Evolutionary conservation across 1,140 invertebrate genomes (phyloP), one percentile per base, ranked within the genome.

Genomic region (Ruditapes philippinarum): DNA sequence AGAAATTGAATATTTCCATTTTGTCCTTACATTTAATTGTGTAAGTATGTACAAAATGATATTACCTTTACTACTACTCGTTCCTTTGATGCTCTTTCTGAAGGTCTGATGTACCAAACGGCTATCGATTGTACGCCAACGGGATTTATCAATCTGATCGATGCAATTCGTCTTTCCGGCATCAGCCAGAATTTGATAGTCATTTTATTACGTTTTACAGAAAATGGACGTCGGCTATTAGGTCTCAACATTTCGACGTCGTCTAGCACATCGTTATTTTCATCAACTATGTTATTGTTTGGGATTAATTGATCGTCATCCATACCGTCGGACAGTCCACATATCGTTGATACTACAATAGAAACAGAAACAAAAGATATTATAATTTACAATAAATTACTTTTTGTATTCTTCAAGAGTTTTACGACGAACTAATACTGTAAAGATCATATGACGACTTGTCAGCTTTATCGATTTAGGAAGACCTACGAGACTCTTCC

Each of bases 111-210:
- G 22, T 73, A 73, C 38, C 68, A 40, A 3, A 73, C 68, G 3
- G 74, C 54, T 2, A 78, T 51, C 9, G n/a, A 51, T 9, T 51
- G 33, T 19, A 78, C 74, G 31, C 54, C 54, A 3, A 22, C 25
- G 5, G 74, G 42, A 11, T 49, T 78, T 7, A 57, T 49, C 14
- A 78, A 57, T 11, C 45, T 7, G 19, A 78, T 22, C 11, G 74
- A 78, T 57, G 11, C 74, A 28, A 78, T 4, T 28, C 33, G 42
- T n/a, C 51, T 45, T 3, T 3, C 49, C 0, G 74, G 74, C 74
- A 78, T 78, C 38, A 78, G 54, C 74, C 74, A 78, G 19, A 76
- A 7, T 40, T 76, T 76, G n/a, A 76, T 5, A 17, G 25, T 45
- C 3, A 42, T 25, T 12, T 2, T 76, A 2, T 42, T 7, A 9